Evolutionary conservation across 2,113 vertebrate species (phyloP), one percentile per base, ranked within the genome.

Genomic region (Dromaius novaehollandiae): DNA sequence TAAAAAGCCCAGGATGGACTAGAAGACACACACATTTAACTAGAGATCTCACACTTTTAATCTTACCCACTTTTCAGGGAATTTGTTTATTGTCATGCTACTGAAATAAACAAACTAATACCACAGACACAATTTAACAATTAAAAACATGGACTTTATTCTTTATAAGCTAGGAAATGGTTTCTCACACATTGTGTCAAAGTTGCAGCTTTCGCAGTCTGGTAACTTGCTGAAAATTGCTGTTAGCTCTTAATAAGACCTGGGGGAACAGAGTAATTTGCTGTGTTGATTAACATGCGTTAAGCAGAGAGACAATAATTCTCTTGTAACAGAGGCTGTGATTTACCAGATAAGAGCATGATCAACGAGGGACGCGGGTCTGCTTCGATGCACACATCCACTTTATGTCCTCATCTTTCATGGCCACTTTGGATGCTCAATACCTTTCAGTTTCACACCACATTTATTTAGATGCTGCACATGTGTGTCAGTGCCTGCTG

Each of bases 241-340:
- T 94, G 78, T 91, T 96, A 94, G 88, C 22, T 96, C 87, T 95
- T 95, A 96, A 94, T 86, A 86, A 93, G 91, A 66, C 92, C 94
- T 68, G 6, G 8, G 95, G 87, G 76, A 95, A 68, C n/a, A 12
- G 68, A 71, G 79, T 83, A 91, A 95, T 96, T 96, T 95, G 65
- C 61, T 90, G 46, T 86, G 87, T 75, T 94, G 94, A 97, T 93
- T 89, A 92, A 94, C 55, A 75, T 36, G 60, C 55, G 66, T 78
- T 94, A 96, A 93, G 73, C 16, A 71, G 61, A 84, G 32, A 79
- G 64, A 86, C 64, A 86, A 65, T 81, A 89, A 93, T 78, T 94
- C 46, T 81, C 75, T 75, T 86, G 82, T 86, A 91, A 55, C 30
- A 93, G 55, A 81, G 86, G 56, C n/a, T 64, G 79, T 75, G 82